A percentile compares a stretch with the other conserved stretches of the same genome.
phyloP scores from a whole-genome alignment of 2,113 vertebrate genomes.

The Oreochromis tanganicae region DNA sequence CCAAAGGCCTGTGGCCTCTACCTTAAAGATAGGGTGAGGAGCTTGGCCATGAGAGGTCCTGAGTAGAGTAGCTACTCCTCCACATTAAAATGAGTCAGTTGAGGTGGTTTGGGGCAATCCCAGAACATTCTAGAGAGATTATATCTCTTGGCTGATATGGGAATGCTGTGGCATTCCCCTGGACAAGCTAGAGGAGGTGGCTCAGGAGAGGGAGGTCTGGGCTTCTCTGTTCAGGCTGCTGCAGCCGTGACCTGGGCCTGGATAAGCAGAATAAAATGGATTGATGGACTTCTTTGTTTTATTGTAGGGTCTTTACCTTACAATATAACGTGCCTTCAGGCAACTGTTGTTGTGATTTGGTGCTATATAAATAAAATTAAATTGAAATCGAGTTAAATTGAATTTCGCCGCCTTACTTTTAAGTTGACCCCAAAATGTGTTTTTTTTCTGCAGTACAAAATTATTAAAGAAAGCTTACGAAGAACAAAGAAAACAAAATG shows the following conservation, averaged over 20 bases:
- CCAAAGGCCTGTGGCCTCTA: not conserved
- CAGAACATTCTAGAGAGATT: not conserved
- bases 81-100: not conserved
- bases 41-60: not conserved
- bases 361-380: not conserved
- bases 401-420: not conserved
- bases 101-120: not conserved
- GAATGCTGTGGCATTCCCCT: not conserved
- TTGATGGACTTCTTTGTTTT: not conserved
- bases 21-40: not conserved
- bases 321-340: not conserved
- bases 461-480: not conserved
- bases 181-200: not conserved
- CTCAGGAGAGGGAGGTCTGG: not conserved
- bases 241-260: not conserved
- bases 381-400: not conserved
- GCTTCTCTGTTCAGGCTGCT: not conserved
- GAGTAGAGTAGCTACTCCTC: not conserved
- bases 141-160: not conserved
- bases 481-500: not conserved
- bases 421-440: not conserved
- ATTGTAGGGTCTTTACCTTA: not conserved
- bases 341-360: not conserved
- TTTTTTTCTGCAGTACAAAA: not conserved
- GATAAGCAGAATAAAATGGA: not conserved